Conservation (phyloP, 2,888 invertebrate genomes). For the Himalopsyche japonica region DNA sequence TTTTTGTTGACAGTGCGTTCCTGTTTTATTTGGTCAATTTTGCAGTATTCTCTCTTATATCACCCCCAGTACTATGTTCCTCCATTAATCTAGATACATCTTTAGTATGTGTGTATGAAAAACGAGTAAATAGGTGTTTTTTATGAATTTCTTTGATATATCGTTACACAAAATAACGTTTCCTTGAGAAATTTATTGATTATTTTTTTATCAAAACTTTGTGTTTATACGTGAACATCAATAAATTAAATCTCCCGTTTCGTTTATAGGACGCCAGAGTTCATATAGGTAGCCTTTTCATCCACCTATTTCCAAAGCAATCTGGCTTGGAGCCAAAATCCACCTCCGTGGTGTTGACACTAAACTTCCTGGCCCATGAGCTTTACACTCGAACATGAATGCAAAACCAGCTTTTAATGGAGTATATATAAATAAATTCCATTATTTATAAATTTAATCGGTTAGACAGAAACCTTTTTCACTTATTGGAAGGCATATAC, state of each 20-base stretch:
- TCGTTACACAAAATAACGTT: too few species aligned
- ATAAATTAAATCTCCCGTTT: not conserved
- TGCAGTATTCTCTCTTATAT: too few species aligned
- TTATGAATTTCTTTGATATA: too few species aligned
- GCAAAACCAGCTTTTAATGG: not conserved
- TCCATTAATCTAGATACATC: too few species aligned
- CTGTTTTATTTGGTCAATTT: too few species aligned
- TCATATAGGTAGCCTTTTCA: not conserved
- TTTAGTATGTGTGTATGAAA: too few species aligned
- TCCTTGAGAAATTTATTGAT: not conserved
- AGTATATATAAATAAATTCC: too few species aligned
- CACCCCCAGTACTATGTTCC: too few species aligned
- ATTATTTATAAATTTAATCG: too few species aligned
- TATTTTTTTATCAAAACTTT: not conserved
- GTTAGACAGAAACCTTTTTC: too few species aligned
- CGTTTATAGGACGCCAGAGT: not conserved
- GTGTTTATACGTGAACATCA: not conserved
- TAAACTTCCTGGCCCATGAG: not conserved
- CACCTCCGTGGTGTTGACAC: not conserved
- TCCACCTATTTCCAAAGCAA: not conserved
- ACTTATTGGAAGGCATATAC: too few species aligned
- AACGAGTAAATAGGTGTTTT: too few species aligned
- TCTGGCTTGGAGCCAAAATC: not conserved
- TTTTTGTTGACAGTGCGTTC: not conserved
- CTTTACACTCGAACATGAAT: not conserved